Conservation (phyloP, 2,888 invertebrate species). For the Hydropsyche betteni region DNA sequence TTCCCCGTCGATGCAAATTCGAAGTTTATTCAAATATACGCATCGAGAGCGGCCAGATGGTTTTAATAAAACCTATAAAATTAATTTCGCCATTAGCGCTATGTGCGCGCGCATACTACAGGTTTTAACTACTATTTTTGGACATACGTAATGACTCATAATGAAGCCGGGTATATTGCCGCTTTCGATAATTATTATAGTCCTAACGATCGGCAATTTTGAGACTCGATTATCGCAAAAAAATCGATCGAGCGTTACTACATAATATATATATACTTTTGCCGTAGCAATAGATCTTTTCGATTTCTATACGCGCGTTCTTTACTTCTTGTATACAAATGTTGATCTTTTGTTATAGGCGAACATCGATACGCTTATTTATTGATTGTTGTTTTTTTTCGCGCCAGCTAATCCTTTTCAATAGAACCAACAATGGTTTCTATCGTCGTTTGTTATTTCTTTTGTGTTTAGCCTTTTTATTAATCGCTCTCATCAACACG, state of each 20-base stretch:
- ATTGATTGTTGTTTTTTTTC: slow-evolving; percentile 5
- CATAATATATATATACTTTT: too few species aligned
- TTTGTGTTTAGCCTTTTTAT: slow-evolving; percentile 28
- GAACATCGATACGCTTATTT: slow-evolving; percentile 5
- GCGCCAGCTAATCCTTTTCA: slow-evolving; percentile 11
- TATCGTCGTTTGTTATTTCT: slow-evolving; percentile 27
- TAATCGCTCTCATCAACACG: slow-evolving; percentile 31
- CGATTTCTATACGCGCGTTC: too few species aligned
- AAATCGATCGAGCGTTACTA: too few species aligned
- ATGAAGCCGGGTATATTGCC: slow-evolving; percentile 18
- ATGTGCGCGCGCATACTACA: neutral
- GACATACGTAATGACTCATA: slow-evolving; percentile 5
- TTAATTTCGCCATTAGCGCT: slow-evolving; percentile 24
- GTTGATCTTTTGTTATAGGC: neutral
- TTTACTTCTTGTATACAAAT: slow-evolving; percentile 2
- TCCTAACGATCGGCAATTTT: neutral
- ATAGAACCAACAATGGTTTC: slow-evolving; percentile 28
- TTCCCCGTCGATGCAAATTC: neutral
- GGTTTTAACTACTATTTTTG: slow-evolving; percentile 21
- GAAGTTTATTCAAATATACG: neutral
- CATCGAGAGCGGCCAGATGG: slow-evolving; percentile 18
- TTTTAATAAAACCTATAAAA: slow-evolving; percentile 13
- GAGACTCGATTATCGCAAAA: too few species aligned
- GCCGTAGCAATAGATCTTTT: too few species aligned
- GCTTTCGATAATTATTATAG: slow-evolving; percentile 16